These are phyloP conservation scores for Drosophila subsilvestris DNA, from an alignment of 2,888 invertebrate genomes.

Conservation along the genomic window DNA sequence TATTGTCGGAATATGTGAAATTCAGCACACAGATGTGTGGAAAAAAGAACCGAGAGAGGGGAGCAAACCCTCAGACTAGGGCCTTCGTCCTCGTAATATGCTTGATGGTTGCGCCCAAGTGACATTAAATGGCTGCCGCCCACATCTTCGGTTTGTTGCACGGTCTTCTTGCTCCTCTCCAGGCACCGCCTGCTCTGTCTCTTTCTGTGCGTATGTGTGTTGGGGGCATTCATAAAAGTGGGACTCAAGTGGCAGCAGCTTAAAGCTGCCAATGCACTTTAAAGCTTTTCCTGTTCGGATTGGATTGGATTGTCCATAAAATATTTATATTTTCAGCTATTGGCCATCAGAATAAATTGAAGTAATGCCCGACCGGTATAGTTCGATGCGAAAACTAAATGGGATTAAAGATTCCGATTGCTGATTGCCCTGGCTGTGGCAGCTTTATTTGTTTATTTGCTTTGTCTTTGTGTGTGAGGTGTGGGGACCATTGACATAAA, in stretches of 20 bases:
- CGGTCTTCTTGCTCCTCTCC: slow-evolving; percentile 6
- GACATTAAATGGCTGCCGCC: slow-evolving; percentile 77
- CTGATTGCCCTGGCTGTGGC: slow-evolving; percentile 24
- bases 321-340: slow-evolving; percentile 60
- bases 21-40: not conserved
- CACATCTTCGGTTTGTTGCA: slow-evolving; percentile 45
- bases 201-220: slow-evolving; percentile 4
- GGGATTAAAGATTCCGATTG: slow-evolving; percentile 68
- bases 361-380: slow-evolving; percentile 35
- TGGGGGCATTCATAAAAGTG: slow-evolving; percentile 60
- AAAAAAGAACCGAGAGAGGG: slow-evolving; percentile 24
- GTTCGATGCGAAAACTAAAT: slow-evolving; percentile 62
- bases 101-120: slow-evolving; percentile 78
- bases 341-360: slow-evolving; percentile 74
- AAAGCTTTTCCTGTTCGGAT: slow-evolving; percentile 46
- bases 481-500: not conserved
- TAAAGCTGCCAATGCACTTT: slow-evolving; percentile 65
- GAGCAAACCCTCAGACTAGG: not conserved
- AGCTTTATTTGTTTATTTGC: slow-evolving; percentile 52
- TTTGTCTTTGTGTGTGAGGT: slow-evolving; percentile 24
- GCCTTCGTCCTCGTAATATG: slow-evolving; percentile 69
- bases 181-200: not conserved
- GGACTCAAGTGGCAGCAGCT: slow-evolving; percentile 71
- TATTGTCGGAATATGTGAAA: not conserved
- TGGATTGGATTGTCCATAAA: slow-evolving; percentile 45